Evolutionary conservation across 1,140 invertebrate species (phyloP), one percentile per base, ranked within the genome.

Genomic region (Thalassaphorura encarpata): DNA sequence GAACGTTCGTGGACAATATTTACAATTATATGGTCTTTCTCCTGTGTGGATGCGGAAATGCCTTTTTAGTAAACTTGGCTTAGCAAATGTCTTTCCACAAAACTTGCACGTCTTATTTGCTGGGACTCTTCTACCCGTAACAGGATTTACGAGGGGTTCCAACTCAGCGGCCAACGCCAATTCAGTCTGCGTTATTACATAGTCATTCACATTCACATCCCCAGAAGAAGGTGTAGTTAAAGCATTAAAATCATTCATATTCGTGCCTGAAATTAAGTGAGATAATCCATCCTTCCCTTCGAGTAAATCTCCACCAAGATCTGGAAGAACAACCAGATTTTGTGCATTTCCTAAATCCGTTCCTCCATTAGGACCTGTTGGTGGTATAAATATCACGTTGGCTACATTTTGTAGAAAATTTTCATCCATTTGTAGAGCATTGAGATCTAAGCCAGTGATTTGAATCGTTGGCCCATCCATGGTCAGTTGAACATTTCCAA

Each of bases 1-100:
- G 51, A 51, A 67, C 15, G 45, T 69, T 65, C 76, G 77, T 8
- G 82, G 82, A 70, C 92, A 80, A 54, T 76, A 70, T 51, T 69
- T 58, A 56, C 75, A 76, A 45, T 69, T 61, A 61, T 71, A 76
- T 24, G 67, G 67, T 53, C 68, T 69, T 52, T 76, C 74, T 60
- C 59, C 61, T 26, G 62, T 65, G 40, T 68, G 67, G 11, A 52
- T 51, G 23, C 57, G 36, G 39, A 63, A 56, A 52, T 69, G 67
- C 13, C 67, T 54, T 21, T 58, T 50, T 1, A 68, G 54, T 18
- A 54, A 45, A 57, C 63, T 51, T 15, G 63, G 63, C 13, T 62
- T 61, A 21, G 58, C 52, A 46, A 70, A 70, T 26, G 39, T 45
- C 46, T 66, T 67, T 0, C 52, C 48, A 57, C 69, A 70, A 0